Conservation (phyloP, 2,797 vertebrate genomes). For the Phyllotis vaccarum region DNA sequence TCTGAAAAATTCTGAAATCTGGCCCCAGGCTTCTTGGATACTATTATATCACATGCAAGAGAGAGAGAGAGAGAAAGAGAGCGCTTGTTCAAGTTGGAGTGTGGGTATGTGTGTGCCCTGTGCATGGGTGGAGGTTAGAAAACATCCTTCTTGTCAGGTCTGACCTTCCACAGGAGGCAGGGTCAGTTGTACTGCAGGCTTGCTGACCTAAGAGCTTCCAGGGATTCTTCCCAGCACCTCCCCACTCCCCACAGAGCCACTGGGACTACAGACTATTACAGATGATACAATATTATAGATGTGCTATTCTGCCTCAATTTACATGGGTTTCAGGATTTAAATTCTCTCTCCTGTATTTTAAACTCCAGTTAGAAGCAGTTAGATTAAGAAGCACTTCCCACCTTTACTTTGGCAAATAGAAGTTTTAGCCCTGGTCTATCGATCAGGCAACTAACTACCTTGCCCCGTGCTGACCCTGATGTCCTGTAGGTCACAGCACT, state of each 20-base stretch:
- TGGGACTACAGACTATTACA: background rate
- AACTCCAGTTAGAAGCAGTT: no score
- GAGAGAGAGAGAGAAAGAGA: no score
- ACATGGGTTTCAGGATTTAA: background rate
- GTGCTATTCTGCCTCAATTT: background rate
- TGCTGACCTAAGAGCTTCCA: background rate
- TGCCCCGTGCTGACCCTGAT: constrained; percentile 46
- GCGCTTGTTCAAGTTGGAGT: no score
- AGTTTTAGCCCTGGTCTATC: constrained; percentile 61
- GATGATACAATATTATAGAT: background rate
- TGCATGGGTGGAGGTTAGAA: background rate
- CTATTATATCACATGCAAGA: background rate
- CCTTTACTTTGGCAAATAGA: constrained; percentile 78
- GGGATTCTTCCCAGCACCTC: no score
- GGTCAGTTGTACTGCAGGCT: background rate
- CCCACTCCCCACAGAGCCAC: background rate
- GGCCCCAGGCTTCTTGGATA: background rate
- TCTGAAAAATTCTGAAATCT: background rate
- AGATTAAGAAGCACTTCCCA: background rate
- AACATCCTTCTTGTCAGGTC: background rate
- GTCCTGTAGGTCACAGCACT: background rate
- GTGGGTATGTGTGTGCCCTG: background rate
- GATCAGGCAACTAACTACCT: constrained; percentile 68
- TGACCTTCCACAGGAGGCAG: background rate
- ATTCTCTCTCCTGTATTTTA: background rate